phyloP scores from a whole-genome alignment of 2,113 vertebrate genomes.

The Eidolon helvum region DNA sequence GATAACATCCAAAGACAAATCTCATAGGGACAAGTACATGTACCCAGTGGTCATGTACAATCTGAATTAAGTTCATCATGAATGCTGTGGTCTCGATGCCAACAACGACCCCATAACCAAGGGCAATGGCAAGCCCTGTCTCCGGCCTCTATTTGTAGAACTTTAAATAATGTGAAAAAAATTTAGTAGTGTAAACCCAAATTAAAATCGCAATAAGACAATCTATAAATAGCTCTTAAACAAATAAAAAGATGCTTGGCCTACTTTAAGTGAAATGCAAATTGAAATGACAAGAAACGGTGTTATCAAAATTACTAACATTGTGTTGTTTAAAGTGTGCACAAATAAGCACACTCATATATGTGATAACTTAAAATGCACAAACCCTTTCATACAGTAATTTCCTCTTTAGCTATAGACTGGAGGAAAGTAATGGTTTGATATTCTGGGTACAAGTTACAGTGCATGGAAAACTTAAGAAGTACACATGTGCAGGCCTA shows the following conservation, averaged over 20 bases:
- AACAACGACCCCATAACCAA: too few species aligned
- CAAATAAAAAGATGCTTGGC: background rate
- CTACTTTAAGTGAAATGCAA: background rate
- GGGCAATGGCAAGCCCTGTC: too few species aligned
- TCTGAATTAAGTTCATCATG: constrained; percentile 87
- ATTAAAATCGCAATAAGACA: background rate
- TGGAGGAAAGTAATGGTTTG: background rate
- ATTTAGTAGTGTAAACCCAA: background rate
- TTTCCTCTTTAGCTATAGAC: background rate
- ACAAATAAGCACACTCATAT: background rate
- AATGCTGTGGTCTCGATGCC: constrained; percentile 62
- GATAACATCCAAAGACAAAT: constrained; percentile 90
- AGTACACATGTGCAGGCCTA: background rate
- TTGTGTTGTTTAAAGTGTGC: background rate
- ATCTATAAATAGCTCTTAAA: background rate
- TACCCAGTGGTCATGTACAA: constrained; percentile 88
- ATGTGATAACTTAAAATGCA: background rate
- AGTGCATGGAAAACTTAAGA: background rate
- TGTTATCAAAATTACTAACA: background rate
- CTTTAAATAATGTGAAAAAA: background rate
- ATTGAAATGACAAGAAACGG: background rate
- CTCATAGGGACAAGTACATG: constrained; percentile 90
- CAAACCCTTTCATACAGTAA: background rate
- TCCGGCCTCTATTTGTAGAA: too few species aligned
- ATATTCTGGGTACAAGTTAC: background rate